Base-by-base conservation (phyloP, 2,113 vertebrate genomes). In the Passer domesticus region DNA sequence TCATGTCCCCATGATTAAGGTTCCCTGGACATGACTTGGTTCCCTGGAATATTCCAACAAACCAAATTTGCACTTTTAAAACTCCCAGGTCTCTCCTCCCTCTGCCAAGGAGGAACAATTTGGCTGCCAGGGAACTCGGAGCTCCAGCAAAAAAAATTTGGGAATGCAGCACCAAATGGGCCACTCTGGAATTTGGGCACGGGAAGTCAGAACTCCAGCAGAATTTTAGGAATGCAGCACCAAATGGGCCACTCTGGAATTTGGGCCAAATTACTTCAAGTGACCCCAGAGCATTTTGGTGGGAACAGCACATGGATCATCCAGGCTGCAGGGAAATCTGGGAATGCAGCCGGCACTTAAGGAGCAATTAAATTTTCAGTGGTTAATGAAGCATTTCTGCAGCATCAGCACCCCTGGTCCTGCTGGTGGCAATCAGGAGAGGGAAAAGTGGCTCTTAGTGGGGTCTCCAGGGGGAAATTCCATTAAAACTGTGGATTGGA, bases 271-370 rank as follows among this genome's bases (percentile, higher is more conserved):
- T 6, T 5, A 9, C 46, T 46, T 66, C 13, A 2, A 86, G 43
- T 0, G 75, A 37, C 31, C 47, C 44, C 23, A 4, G 12, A 0
- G 9, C 27, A 43, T 33, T 67, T 21, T 43, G 23, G 46, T 1
- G 0, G n/a, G 80, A 58, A 1, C 6, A 62, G 66, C 50, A 1
- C 37, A 2, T 1, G n/a, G 24, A 49, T 27, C 41, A 46, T 14
- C 27, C 79, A 33, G 78, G 37, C 31, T 20, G 46, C 11, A 5
- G 37, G 21, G 15, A 55, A 86, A 30, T 31, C 23, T 12, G 41
- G n/a, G 87, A 50, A 31, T 5, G 2, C n/a, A 39, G 49, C 28
- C 41, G 25, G 46, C 55, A 6, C 63, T 80, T 18, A 0, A 46
- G 59, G 46, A 30, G n/a, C 80, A 83, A 83, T 87, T 94, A 60